Base-by-base conservation (phyloP, 2,797 vertebrate species). In the Okamejei kenojei region DNA sequence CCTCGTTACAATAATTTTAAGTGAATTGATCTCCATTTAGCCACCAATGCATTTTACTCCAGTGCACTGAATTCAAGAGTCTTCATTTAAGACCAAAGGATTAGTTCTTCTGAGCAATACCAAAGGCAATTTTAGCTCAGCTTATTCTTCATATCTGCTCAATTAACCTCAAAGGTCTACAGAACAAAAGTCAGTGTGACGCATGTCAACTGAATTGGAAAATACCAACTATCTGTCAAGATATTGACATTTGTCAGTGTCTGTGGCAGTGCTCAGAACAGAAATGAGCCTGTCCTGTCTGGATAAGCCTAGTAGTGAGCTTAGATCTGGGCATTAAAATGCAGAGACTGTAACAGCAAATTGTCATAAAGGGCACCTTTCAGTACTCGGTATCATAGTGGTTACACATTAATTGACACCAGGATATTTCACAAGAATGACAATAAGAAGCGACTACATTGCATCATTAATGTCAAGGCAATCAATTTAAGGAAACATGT, bases 141-240 rank as follows among this genome's bases (percentile, higher is more conserved):
- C 93, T 96, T 96, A 95, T 95, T 95, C 94, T 96, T 96, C 94
- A 94, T 95, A 95, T 94, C 94, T 65, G 0, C 95, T 95, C 96
- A 96, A 96, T 96, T 96, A 97, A 96, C 94, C 94, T 96, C 94
- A 91, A 9, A 71, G 93, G 94, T 93, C 93, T 95, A 94, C 93
- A 94, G 94, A 95, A 96, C 94, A 96, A 95, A 96, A 96, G 94
- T 93, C 94, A 95, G 90, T 0, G 0, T 94, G 93, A 93, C 0
- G 29, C 65, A 74, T 94, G 92, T 94, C 94, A 94, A 95, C 95
- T 94, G 95, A 95, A 95, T 95, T 94, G 95, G 95, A 94, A 96
- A 96, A 95, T 95, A 95, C 26, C 94, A 94, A 94, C 93, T 94
- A 93, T 92, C 88, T 94, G 63, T 94, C 95, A 95, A 94, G 45